Conservation (phyloP, 2,797 vertebrate genomes). For the Gobio occitaniae region DNA sequence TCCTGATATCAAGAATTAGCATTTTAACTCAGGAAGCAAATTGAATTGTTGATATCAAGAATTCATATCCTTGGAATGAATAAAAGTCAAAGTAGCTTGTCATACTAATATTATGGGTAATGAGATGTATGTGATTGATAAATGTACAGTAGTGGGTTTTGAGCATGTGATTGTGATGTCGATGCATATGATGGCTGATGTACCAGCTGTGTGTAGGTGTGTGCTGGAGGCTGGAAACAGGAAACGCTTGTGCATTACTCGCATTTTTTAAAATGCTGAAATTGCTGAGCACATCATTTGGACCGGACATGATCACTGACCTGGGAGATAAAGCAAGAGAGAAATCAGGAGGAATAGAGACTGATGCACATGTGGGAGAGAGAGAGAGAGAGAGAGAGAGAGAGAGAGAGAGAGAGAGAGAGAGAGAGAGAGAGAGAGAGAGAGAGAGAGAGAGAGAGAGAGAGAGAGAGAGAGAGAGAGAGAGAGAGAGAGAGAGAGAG, state of each 20-base stretch:
- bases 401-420: constrained; percentile 5
- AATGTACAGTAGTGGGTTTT: neutral
- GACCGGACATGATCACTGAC: constrained; percentile 58
- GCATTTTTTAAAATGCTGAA: constrained; percentile 63
- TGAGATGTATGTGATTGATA: neutral
- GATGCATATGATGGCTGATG: constrained; percentile 4
- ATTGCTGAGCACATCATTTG: constrained; percentile 62
- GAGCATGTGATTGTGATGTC: neutral
- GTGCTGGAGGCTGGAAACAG: constrained; percentile 60
- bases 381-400: constrained; percentile 1
- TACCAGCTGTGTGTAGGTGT: constrained; percentile 26
- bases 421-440: constrained; percentile 14
- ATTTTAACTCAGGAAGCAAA: neutral
- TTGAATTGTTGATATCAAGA: neutral
- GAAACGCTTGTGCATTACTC: constrained; percentile 65
- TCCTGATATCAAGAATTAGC: neutral
- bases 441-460: constrained; percentile 11
- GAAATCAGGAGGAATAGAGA: constrained; percentile 28
- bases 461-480: constrained; percentile 12
- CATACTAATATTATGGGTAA: neutral
- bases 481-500: neutral
- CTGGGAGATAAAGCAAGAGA: constrained; percentile 37
- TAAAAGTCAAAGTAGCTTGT: neutral
- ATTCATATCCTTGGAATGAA: neutral
- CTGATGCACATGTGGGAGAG: neutral